Conservation (phyloP, 2,888 invertebrate genomes). For the Agrotis ipsilon region DNA sequence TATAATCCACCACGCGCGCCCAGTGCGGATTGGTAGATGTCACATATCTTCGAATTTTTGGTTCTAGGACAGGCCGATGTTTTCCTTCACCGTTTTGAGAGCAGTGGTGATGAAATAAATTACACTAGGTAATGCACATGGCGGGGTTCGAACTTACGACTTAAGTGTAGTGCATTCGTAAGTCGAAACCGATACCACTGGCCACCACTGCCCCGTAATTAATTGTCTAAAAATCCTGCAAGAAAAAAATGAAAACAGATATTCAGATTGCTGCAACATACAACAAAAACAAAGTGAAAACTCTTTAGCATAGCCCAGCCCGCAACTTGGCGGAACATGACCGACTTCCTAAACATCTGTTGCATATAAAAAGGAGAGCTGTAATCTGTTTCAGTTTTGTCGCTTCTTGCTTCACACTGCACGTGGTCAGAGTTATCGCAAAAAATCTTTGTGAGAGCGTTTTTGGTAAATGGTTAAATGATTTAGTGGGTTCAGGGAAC, state of each 20-base stretch:
- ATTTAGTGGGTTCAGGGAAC: neutral
- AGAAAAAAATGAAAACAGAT: constrained; percentile 9
- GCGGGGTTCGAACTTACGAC: no score
- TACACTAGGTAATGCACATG: no score
- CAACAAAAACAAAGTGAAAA: constrained; percentile 45
- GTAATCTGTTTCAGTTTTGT: constrained; percentile 59
- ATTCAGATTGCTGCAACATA: constrained; percentile 17
- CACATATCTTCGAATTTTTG: no score
- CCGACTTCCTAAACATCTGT: constrained; percentile 62
- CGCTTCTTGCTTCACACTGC: constrained; percentile 48
- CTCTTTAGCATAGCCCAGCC: constrained; percentile 44
- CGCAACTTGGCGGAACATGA: constrained; percentile 46
- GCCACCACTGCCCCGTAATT: neutral
- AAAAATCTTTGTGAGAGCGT: constrained; percentile 29
- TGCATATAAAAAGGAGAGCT: constrained; percentile 57
- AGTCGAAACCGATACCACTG: no score
- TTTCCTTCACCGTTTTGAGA: no score
- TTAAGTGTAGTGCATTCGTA: no score
- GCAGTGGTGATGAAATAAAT: no score
- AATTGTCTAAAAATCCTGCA: neutral
- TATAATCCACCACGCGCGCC: no score
- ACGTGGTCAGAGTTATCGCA: constrained; percentile 43
- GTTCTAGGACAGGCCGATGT: no score
- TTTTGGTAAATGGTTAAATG: constrained; percentile 41
- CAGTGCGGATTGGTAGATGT: no score